Evolutionary conservation across 1,140 invertebrate species (phyloP), one percentile per base, ranked within the genome.

Genomic region (Drosophila nikananu): DNA sequence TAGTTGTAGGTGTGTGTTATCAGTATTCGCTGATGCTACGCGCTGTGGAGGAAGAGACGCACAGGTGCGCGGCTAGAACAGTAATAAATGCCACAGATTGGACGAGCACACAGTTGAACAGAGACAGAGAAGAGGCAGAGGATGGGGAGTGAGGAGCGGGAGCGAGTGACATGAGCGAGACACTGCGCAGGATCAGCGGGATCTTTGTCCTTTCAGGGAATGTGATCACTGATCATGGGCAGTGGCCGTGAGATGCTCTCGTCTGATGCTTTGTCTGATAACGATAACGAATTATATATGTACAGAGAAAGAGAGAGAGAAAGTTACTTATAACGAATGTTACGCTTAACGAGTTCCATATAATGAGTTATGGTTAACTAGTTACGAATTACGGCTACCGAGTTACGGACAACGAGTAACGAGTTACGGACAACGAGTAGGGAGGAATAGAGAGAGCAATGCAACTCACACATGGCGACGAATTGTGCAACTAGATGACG

Each of bases 41-140:
- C 80, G 72, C 67, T 74, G 68, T 72, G 70, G 68, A 61, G 52
- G 58, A 78, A 68, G 46, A 81, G 63, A 73, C 78, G 86, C 86
- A 83, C 79, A 77, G 76, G 79, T 70, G 86, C 86, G 82, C 82
- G 73, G 89, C 91, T 92, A 92, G 91, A 92, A 92, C 91, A 72
- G 67, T 92, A 92, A 92, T 92, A 92, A 92, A 91, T 91, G 82
- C 80, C 66, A 77, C 80, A 84, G 82, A 83, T 86, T 86, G 83
- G 87, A 91, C 83, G 70, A 86, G 80, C 82, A 77, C 81, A 81
- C 58, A 67, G 21, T 55, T 9, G 65, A 51, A 44, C 41, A 70
- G 32, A 62, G 63, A 75, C 52, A 80, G 30, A 59, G 23, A 37
- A 52, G 25, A 52, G 49, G 49, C n/a, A 27, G 30, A 23, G 21